Percentiles rank a stretch among this genome's conserved stretches.
Conservation (phyloP, 2,888 invertebrate genomes). For the Corbicula japonica region DNA sequence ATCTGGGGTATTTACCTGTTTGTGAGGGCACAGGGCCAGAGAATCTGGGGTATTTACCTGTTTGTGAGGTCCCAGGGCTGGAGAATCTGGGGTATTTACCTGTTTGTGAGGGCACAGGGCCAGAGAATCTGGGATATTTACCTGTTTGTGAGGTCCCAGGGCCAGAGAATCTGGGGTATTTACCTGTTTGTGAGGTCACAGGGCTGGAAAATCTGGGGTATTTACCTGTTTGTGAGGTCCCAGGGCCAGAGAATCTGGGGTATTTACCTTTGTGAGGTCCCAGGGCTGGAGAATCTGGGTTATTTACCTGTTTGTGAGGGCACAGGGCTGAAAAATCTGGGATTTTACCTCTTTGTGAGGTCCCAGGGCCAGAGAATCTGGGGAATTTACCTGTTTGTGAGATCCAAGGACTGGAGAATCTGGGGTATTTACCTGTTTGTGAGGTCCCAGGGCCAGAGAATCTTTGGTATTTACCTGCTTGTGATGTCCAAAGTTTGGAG, state of each 20-base stretch:
- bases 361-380: not conserved
- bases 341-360: not conserved
- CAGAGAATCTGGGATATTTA: not conserved
- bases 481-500: constrained; percentile 87
- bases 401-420: not conserved
- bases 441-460: constrained; percentile 83
- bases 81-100: not conserved
- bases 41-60: not conserved
- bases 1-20: constrained; percentile 74
- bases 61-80: not conserved
- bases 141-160: no score
- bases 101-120: not conserved
- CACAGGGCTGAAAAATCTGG: constrained; percentile 83
- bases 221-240: not conserved
- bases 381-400: not conserved
- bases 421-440: constrained; percentile 55
- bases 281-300: not conserved
- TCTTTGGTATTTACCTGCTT: constrained; percentile 85
- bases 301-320: constrained; percentile 83
- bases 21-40: constrained; percentile 86
- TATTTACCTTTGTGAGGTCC: not conserved
- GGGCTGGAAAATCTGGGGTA: not conserved
- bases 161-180: constrained; percentile 69
- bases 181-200: constrained; percentile 1
- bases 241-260: not conserved